These are phyloP conservation scores for Gallinago stenura DNA, from an alignment of 2,797 vertebrate genomes.

Conservation along the genomic window DNA sequence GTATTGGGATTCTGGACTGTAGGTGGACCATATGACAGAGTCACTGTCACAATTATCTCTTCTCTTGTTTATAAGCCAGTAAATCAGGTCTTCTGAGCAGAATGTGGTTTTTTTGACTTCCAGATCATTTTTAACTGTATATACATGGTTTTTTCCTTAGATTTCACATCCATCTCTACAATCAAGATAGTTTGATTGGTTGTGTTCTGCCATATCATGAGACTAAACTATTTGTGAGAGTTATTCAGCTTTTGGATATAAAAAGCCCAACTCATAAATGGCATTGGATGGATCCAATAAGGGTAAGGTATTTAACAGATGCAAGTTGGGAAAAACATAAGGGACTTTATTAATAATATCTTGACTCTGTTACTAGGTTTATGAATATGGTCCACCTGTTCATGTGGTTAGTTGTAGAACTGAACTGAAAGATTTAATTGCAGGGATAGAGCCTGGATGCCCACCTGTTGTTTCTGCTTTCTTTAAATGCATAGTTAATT, in stretches of 20 bases:
- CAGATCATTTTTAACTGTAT: not conserved
- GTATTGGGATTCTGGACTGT: not conserved
- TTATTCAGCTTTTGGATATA: constrained; percentile 91
- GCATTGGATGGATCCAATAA: constrained; percentile 91
- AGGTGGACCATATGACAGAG: not conserved
- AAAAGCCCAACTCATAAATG: constrained; percentile 87
- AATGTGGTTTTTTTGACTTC: not conserved
- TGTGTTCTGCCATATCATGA: constrained; percentile 93
- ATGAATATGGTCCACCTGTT: not conserved
- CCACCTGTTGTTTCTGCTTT: not conserved
- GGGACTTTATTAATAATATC: not conserved
- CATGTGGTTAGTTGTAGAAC: not conserved
- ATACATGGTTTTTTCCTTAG: constrained; percentile 63
- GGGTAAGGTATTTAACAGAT: constrained; percentile 79
- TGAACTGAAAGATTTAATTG: not conserved
- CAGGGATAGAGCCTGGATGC: not conserved
- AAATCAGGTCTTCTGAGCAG: not conserved
- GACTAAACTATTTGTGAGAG: constrained; percentile 92
- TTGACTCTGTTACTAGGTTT: not conserved
- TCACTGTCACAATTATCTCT: not conserved
- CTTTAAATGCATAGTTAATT: not conserved
- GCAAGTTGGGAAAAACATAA: not conserved
- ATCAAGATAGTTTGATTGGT: constrained; percentile 88
- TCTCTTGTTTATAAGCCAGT: not conserved
- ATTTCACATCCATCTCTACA: constrained; percentile 95